Percentiles rank a stretch among this genome's conserved stretches.
These are phyloP conservation scores for Mesoclemmys tuberculata DNA, from an alignment of 2,113 vertebrate genomes.

Conservation along the genomic window DNA sequence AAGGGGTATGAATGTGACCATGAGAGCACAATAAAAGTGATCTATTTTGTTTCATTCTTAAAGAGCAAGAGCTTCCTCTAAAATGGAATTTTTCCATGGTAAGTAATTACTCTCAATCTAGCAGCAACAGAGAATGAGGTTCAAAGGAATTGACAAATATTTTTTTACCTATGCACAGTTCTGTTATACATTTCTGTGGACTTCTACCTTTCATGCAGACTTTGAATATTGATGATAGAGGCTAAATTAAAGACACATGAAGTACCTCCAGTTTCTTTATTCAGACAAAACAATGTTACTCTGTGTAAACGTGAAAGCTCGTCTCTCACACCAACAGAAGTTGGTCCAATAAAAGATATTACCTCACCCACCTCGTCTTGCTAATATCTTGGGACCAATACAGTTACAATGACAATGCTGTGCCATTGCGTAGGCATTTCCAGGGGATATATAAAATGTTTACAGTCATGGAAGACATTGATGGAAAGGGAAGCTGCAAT, in stretches of 20 bases:
- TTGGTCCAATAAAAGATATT: background rate
- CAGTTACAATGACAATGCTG: background rate
- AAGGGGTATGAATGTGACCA: background rate
- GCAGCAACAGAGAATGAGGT: background rate
- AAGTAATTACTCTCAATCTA: background rate
- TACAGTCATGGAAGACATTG: background rate
- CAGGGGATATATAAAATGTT: slow-evolving; percentile 4
- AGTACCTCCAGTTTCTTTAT: background rate
- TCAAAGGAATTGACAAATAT: background rate
- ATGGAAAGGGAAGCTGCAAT: background rate
- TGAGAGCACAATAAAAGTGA: background rate
- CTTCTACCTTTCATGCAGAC: background rate
- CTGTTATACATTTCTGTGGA: background rate
- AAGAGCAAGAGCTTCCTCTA: background rate
- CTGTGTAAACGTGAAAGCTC: background rate
- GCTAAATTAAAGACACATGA: background rate
- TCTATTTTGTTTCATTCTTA: background rate
- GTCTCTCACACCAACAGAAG: background rate
- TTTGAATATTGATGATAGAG: slow-evolving; percentile 2
- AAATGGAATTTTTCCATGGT: background rate
- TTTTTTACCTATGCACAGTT: background rate
- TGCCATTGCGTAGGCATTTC: background rate
- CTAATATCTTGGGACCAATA: background rate
- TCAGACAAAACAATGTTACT: background rate
- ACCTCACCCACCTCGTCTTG: background rate